A percentile compares a stretch with the other conserved stretches of the same genome.
Conservation (phyloP, 1,140 invertebrate genomes). For the Trinorchestia longiramus region DNA sequence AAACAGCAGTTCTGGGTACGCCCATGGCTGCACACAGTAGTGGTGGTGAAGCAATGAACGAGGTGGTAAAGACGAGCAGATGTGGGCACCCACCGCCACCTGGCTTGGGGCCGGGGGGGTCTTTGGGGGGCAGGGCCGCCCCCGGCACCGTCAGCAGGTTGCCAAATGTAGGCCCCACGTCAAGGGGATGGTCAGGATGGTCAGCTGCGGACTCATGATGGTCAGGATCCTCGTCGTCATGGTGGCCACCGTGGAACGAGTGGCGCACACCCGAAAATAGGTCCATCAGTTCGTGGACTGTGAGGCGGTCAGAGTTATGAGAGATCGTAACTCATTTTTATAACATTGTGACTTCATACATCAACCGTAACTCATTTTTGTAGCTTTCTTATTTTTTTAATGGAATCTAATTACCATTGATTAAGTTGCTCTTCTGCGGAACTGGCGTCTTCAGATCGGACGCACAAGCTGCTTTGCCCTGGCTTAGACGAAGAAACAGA, state of each 20-base stretch:
- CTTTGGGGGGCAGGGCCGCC: neutral
- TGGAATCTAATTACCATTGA: no score
- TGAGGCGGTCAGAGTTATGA: neutral
- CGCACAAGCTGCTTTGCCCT: no score
- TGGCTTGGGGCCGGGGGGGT: neutral
- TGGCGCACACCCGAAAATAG: conserved; percentile 28
- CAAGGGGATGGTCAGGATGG: neutral
- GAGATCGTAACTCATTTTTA: neutral
- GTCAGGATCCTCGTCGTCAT: conserved; percentile 31
- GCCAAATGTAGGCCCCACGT: neutral
- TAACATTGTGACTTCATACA: neutral
- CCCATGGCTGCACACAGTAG: neutral
- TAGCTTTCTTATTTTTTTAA: neutral
- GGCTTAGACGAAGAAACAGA: no score
- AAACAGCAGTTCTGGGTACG: neutral
- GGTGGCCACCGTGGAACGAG: conserved; percentile 40
- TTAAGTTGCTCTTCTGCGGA: no score
- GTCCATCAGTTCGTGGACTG: conserved; percentile 46
- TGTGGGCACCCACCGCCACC: conserved; percentile 23
- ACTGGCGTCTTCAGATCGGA: no score
- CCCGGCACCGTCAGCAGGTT: conserved; percentile 19
- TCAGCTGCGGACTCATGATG: conserved; percentile 19
- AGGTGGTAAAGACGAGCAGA: neutral
- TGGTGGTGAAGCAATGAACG: conserved; percentile 1
- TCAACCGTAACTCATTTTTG: neutral